phyloP scores from a whole-genome alignment of 1,140 invertebrate genomes.

The Lepidotrigona ventralis region DNA sequence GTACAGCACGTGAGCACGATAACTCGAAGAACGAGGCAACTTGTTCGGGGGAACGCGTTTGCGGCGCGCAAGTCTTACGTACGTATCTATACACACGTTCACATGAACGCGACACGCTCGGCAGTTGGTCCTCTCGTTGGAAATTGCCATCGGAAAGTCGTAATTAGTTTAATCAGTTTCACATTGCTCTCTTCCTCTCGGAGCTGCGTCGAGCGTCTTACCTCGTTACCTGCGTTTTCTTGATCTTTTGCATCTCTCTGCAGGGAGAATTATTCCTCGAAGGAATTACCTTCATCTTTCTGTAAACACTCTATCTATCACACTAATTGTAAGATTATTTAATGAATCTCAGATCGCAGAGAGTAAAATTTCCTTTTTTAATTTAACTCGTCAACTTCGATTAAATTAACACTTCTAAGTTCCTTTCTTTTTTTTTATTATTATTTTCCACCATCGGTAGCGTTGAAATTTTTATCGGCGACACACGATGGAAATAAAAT shows the following conservation, averaged over 20 bases:
- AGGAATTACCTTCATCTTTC: too few species aligned
- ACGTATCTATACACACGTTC: neutral
- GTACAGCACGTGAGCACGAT: constrained; percentile 47
- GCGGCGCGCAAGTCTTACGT: constrained; percentile 17
- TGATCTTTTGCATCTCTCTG: neutral
- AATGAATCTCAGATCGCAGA: neutral
- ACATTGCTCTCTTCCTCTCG: constrained; percentile 45
- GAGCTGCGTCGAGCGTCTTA: neutral
- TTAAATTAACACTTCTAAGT: neutral
- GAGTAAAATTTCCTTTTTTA: neutral
- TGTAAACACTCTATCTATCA: too few species aligned
- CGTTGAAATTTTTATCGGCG: neutral
- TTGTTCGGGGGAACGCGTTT: constrained; percentile 58
- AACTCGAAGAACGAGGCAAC: constrained; percentile 67
- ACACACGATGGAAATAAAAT: neutral
- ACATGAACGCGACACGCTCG: constrained; percentile 52
- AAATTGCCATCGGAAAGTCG: constrained; percentile 68
- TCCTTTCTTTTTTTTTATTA: neutral
- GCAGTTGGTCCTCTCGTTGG: constrained; percentile 32
- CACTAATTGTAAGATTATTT: too few species aligned
- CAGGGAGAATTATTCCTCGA: too few species aligned
- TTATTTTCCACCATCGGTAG: accelerated
- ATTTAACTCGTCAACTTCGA: neutral
- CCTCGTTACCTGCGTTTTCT: neutral
- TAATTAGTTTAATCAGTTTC: constrained; percentile 67